Evolutionary conservation across 2,797 vertebrate species (phyloP).

Genomic region (Lepilemur ruficaudatus): DNA sequence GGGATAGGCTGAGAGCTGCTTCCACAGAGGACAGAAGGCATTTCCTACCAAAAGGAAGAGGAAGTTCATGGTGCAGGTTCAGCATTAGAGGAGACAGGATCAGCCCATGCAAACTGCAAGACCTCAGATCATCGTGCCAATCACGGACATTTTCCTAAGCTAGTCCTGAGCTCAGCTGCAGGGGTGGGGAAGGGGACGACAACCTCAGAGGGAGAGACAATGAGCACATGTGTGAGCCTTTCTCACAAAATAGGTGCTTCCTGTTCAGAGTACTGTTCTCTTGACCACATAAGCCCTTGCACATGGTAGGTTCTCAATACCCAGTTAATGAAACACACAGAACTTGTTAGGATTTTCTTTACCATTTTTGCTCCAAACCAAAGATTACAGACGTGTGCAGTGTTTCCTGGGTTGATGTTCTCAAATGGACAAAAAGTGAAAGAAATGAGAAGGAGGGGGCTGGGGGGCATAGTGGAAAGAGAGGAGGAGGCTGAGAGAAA

Average conservation of each 20-base stretch:
- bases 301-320: not conserved
- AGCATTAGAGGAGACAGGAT: not conserved
- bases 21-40: not conserved
- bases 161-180: not conserved
- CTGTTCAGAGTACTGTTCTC: not conserved
- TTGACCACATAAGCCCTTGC: not conserved
- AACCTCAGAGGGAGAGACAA: not conserved
- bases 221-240: not conserved
- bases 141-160: not conserved
- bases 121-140: not conserved
- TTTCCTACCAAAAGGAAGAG: constrained; percentile 10
- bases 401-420: not conserved
- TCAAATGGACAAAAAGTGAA: not conserved
- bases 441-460: not conserved
- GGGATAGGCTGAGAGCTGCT: not conserved
- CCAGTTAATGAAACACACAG: not conserved
- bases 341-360: not conserved
- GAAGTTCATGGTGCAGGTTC: not conserved
- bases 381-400: not conserved
- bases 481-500: not conserved
- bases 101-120: not conserved
- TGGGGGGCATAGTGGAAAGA: not conserved
- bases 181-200: not conserved
- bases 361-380: not conserved
- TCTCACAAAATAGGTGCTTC: not conserved